phyloP scores from a whole-genome alignment of 2,797 vertebrate species.

The Eleutherodactylus coqui region DNA sequence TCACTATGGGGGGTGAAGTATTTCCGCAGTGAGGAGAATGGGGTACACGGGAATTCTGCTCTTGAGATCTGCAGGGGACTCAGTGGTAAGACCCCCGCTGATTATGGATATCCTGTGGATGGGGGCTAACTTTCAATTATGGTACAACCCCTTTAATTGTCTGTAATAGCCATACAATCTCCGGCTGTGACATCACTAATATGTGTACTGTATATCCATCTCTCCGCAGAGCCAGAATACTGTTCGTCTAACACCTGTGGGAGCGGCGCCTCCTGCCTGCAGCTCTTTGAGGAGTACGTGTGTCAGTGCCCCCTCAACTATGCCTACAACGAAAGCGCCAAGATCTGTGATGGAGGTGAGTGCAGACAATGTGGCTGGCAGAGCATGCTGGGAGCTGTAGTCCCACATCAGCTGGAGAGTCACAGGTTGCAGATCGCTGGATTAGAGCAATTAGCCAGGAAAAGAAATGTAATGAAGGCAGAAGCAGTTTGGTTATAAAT shows the following conservation, averaged over 20 bases:
- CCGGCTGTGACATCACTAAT: background rate
- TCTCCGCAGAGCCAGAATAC: background rate
- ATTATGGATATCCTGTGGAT: no score
- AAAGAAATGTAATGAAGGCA: no score
- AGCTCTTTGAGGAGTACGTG: background rate
- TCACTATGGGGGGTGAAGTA: no score
- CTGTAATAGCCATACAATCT: background rate
- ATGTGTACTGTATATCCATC: background rate
- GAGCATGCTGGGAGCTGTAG: background rate
- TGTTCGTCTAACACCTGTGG: background rate
- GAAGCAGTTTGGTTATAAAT: no score
- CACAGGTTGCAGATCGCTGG: background rate
- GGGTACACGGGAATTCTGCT: no score
- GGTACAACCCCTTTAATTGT: no score
- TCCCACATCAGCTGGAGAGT: background rate
- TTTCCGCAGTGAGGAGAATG: no score
- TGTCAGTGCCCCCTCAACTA: conserved; percentile 32
- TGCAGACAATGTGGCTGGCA: background rate
- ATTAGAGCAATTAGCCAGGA: no score
- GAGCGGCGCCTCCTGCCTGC: background rate
- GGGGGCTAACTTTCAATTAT: no score
- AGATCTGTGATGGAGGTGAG: conserved; percentile 10
- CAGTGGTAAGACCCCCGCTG: no score
- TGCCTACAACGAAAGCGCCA: background rate
- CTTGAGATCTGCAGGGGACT: no score